Percentiles rank a stretch among this genome's conserved stretches.
Conservation (phyloP, 2,113 vertebrate genomes). For the Epinephelus lanceolatus region DNA sequence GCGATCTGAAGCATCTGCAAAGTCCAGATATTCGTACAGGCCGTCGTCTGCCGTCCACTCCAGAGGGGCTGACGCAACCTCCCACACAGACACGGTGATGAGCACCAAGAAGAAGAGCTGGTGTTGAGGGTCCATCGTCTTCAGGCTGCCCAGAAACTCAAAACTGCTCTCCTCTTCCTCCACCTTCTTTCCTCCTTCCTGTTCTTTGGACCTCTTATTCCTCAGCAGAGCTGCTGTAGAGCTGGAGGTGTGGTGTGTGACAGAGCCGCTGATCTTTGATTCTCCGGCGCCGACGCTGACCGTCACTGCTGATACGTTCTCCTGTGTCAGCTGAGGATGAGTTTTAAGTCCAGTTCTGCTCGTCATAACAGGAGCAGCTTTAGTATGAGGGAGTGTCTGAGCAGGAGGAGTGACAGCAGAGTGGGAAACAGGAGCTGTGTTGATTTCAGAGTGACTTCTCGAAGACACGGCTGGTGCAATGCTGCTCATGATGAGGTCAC, state of each 20-base stretch:
- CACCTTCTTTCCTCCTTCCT: not conserved
- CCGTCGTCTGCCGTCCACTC: conserved; percentile 88
- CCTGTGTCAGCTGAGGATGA: not conserved
- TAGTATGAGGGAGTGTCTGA: fast-evolving
- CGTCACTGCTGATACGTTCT: not conserved
- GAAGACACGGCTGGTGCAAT: not conserved
- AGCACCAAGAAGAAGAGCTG: conserved; percentile 87
- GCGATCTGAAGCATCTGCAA: conserved; percentile 87
- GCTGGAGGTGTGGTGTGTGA: not conserved
- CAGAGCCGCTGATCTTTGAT: not conserved
- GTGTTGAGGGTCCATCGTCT: conserved; percentile 76
- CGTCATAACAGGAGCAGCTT: not conserved
- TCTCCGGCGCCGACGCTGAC: not conserved
- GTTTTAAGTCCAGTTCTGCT: not conserved
- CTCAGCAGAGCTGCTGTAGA: too few species aligned
- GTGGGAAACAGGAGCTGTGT: not conserved
- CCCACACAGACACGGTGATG: conserved; percentile 84
- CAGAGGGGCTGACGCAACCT: conserved; percentile 81
- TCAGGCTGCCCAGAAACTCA: conserved; percentile 75
- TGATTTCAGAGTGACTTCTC: not conserved
- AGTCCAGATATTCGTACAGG: conserved; percentile 91
- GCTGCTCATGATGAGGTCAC: not conserved
- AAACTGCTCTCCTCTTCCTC: not conserved
- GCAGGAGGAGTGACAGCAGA: not conserved
- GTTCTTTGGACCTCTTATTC: not conserved